Evolutionary conservation across 2,888 invertebrate genomes (phyloP), one percentile per base, ranked within the genome.

Genomic region (Tetranychus truncatus): DNA sequence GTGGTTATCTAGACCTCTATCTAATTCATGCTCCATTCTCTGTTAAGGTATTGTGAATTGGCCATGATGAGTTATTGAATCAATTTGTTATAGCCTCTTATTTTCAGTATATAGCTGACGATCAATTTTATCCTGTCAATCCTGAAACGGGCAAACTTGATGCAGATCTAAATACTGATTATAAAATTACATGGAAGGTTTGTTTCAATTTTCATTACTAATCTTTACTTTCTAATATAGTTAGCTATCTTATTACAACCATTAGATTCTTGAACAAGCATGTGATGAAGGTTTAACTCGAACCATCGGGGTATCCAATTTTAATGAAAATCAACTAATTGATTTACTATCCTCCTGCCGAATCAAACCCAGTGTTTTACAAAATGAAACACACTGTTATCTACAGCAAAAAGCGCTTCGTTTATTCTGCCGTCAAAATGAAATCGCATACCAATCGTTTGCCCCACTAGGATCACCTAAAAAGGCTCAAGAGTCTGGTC

Each of bases 21-120:
- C 85, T 95, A 9, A 91, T 95, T 66, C 95, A 95, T 82, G 95
- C 93, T 93, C 95, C 95, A 0, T 87, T 90, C 81, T 91, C 44
- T 45, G 72, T 45, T n/a, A 44, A 72, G n/a, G 72, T 72, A 72
- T n/a, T 72, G 34, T 1, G 18, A 24, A n/a, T 67, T n/a, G 1
- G 9, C 20, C 18, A 69, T 21, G 20, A 67, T 24, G 6, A 69
- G 2, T 69, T 11, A 69, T 69, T 18, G 20, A 34, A 34, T 34
- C 24, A 24, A 24, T 24, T 24, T 24, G 6, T 24, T 20, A 6
- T 69, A 11, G 18, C 8, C 69, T 21, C 6, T 1, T 8, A 6
- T 15, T 55, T 18, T 24, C n/a, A 72, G 72, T 46, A 72, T 8
- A 1, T 72, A 4, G 7, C 18, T 11, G 72, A 72, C n/a, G 20